Evolutionary conservation across 1,140 invertebrate species (phyloP).

Genomic region (Trichonephila inaurata): DNA sequence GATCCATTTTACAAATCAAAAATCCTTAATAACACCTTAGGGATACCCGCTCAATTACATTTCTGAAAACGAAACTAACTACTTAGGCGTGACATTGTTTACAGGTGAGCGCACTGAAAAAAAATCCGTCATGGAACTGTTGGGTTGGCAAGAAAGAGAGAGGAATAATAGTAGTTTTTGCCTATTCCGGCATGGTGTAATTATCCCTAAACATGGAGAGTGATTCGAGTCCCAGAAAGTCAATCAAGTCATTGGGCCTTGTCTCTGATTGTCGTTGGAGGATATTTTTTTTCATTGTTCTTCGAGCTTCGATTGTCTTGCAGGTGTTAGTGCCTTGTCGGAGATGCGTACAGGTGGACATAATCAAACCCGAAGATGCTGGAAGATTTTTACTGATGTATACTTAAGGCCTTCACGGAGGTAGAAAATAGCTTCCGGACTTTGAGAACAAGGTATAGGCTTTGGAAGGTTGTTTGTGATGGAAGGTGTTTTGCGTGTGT

Average conservation of each 20-base stretch:
- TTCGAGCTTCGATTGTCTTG: constrained; percentile 19
- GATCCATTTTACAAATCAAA: not conserved
- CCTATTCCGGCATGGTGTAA: not conserved
- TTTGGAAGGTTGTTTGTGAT: not conserved
- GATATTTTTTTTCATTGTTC: constrained; percentile 18
- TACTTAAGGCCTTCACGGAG: not conserved
- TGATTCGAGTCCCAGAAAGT: constrained; percentile 16
- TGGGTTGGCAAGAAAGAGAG: not conserved
- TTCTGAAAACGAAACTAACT: constrained; percentile 3
- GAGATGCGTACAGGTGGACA: not conserved
- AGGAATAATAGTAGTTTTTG: not conserved
- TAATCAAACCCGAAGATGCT: not conserved
- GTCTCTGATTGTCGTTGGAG: not conserved
- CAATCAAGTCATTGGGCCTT: constrained; percentile 30
- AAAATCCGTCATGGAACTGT: constrained; percentile 10
- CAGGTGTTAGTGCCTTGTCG: not conserved
- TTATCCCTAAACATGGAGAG: not conserved
- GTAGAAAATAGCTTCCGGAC: constrained; percentile 24
- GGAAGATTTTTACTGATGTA: not conserved
- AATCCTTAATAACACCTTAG: not conserved
- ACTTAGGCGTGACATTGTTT: constrained; percentile 2
- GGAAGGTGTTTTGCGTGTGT: not conserved
- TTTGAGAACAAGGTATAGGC: not conserved
- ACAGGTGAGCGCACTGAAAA: not conserved
- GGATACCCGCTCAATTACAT: not conserved